Evolutionary conservation across 2,888 invertebrate species (phyloP).

Genomic region (Agrochola macilenta): DNA sequence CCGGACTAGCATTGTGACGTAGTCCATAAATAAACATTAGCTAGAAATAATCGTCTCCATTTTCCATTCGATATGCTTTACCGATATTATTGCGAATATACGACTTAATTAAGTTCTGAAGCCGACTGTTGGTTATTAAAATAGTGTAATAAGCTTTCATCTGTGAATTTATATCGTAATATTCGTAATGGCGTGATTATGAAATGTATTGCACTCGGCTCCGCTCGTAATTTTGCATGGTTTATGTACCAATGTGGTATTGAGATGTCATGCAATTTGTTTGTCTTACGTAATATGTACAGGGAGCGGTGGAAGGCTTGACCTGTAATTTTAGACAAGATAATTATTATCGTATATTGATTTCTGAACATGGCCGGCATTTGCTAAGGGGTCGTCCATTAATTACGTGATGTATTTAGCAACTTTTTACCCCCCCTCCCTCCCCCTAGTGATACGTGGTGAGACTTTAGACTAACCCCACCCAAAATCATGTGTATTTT

Average conservation of each 20-base stretch:
- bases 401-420: too few species aligned
- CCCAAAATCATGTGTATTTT: too few species aligned
- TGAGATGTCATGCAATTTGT: conserved; percentile 30
- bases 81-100: conserved; percentile 52
- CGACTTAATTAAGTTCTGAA: conserved; percentile 50
- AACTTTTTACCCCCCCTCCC: too few species aligned
- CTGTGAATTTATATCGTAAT: conserved; percentile 52
- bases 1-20: conserved; percentile 6
- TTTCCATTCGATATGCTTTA: conserved; percentile 52
- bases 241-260: conserved; percentile 48
- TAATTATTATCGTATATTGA: neutral
- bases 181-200: conserved; percentile 48
- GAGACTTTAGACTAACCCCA: too few species aligned
- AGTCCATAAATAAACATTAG: conserved; percentile 35
- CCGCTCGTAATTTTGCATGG: conserved; percentile 45
- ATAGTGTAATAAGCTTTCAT: conserved; percentile 56
- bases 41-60: conserved; percentile 44
- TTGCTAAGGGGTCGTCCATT: neutral
- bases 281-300: conserved; percentile 25
- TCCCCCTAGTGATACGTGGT: too few species aligned
- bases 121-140: conserved; percentile 31
- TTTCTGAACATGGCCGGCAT: neutral
- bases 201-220: conserved; percentile 52
- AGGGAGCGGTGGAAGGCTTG: neutral
- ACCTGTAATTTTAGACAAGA: conserved; percentile 11